Evolutionary conservation across 2,113 vertebrate genomes (phyloP).

Genomic region (Diadophis punctatus): DNA sequence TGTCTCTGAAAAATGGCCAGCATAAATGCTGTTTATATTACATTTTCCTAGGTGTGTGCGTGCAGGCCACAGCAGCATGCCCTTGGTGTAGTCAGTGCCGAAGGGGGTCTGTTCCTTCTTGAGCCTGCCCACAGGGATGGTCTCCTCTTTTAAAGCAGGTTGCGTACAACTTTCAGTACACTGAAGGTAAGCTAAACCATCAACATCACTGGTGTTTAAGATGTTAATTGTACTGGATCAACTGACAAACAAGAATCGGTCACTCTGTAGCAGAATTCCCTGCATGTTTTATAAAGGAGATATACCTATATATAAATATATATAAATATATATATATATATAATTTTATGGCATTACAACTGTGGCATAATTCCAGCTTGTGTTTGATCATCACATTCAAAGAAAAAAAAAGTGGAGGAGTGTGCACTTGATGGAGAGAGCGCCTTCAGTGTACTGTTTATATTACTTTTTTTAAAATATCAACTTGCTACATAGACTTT

Average conservation of each 20-base stretch:
- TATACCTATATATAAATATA: conserved; percentile 28
- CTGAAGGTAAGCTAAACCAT: conserved; percentile 92
- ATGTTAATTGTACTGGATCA: conserved; percentile 73
- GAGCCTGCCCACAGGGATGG: conserved; percentile 88
- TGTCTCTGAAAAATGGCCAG: conserved; percentile 80
- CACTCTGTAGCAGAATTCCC: conserved; percentile 74
- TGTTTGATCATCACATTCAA: conserved; percentile 72
- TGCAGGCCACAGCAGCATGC: conserved; percentile 86
- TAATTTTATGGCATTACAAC: conserved; percentile 73
- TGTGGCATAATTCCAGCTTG: conserved; percentile 72
- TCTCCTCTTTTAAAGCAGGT: conserved; percentile 91
- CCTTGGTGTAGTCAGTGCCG: conserved; percentile 89
- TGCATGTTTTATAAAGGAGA: conserved; percentile 75
- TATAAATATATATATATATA: conserved; percentile 33
- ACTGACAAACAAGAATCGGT: conserved; percentile 69
- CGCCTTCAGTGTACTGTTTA: conserved; percentile 91
- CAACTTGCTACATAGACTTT: conserved; percentile 78
- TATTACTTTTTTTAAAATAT: conserved; percentile 66
- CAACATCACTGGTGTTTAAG: conserved; percentile 78
- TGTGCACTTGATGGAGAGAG: conserved; percentile 76
- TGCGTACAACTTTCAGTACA: conserved; percentile 90
- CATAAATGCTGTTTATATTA: conserved; percentile 93
- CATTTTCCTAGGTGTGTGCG: conserved; percentile 89
- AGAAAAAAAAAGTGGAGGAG: conserved; percentile 51
- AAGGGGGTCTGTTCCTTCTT: conserved; percentile 86